Conservation (phyloP, 2,888 invertebrate genomes). For the Rotaria socialis region DNA sequence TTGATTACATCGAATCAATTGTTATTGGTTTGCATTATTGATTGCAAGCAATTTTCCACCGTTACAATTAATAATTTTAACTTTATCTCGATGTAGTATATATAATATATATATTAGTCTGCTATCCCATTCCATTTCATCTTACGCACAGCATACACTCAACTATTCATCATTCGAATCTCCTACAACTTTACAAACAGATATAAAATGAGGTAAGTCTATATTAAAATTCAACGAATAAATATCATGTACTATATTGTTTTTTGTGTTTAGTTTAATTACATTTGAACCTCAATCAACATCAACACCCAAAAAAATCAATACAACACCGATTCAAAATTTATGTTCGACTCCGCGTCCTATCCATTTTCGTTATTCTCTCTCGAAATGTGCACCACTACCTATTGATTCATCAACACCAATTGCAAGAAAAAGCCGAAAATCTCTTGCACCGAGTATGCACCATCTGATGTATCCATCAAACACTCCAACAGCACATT, state of each 20-base stretch:
- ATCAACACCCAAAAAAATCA: slow-evolving; percentile 14
- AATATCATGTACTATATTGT: not conserved
- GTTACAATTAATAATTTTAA: not conserved
- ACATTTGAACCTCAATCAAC: not conserved
- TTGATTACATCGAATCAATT: not conserved
- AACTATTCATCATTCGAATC: too few relatives aligned
- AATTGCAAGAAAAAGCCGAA: not conserved
- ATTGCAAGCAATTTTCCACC: not conserved
- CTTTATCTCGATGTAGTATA: not conserved
- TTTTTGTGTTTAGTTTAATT: not conserved
- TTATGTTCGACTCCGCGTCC: not conserved
- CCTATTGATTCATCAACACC: slow-evolving; percentile 4
- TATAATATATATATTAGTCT: not conserved
- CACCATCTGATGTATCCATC: not conserved
- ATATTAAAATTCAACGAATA: not conserved
- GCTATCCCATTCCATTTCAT: too few relatives aligned
- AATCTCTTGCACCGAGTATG: not conserved
- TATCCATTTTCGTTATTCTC: not conserved
- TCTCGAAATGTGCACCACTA: not conserved
- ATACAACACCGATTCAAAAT: not conserved
- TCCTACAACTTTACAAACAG: too few relatives aligned
- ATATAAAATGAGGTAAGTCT: not conserved
- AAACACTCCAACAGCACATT: not conserved
- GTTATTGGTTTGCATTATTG: not conserved
- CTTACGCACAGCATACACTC: too few relatives aligned